Evolutionary conservation across 2,888 invertebrate genomes (phyloP), one percentile per base, ranked within the genome.

Genomic region (Notodonta ziczac): DNA sequence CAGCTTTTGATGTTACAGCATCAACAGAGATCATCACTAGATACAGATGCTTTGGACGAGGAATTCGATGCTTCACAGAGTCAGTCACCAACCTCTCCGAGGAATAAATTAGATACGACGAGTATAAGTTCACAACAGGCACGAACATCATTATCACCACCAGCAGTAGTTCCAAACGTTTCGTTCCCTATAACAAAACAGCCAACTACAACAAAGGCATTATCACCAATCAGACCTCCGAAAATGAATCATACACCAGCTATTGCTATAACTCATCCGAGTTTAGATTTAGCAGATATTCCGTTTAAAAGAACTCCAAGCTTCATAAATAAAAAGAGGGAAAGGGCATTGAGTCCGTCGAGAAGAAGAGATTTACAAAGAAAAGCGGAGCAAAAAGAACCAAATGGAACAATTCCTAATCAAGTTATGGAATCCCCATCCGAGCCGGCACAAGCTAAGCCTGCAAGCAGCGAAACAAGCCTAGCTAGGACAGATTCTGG

Each of bases 1-100:
- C 96, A 97, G 80, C 92, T 96, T 46, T 90, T 97, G 48, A 87
- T 97, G 74, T 88, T 97, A 58, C 97, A 97, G 83, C 97, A 97
- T 84, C 97, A 97, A 82, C 97, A 97, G 86, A 93, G 97, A 69
- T 97, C 97, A 62, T 97, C 97, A 13, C 95, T 97, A 88, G 97
- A 97, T 81, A 97, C 97, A 1, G 97, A 97, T 81, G 96, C 96
- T 24, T 90, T 97, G 62, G 97, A 97, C 70, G 96, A 96, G 78
- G 96, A 96, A 85, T 94, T 95, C 76, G 94, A 95, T 82, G 94
- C 94, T 52, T 95, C 95, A 66, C 95, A 94, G 93, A 91, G 93
- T 64, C 94, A 94, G 73, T 93, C 94, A 56, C 94, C 94, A 46
- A 91, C 94, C 32, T 94, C 94, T 40, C 94, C 94, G 42, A 82